These are phyloP conservation scores for Phyllotreta striolata DNA, from an alignment of 2,888 invertebrate species.

Conservation along the genomic window DNA sequence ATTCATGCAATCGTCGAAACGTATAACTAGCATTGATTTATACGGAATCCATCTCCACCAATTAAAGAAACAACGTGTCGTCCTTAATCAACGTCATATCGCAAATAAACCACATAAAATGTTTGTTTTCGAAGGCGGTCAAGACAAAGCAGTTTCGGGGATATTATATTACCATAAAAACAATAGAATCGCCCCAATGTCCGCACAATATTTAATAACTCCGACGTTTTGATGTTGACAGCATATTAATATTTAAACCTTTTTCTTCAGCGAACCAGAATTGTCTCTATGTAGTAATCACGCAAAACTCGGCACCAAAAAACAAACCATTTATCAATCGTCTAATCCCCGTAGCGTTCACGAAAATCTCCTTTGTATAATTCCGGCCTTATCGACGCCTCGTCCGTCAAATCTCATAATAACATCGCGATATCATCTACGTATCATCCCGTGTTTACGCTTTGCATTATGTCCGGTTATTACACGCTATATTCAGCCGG, in stretches of 20 bases:
- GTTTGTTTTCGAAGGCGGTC: conserved; percentile 48
- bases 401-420: conserved; percentile 44
- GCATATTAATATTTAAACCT: conserved; percentile 33
- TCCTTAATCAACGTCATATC: conserved; percentile 55
- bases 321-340: conserved; percentile 8
- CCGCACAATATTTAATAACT: conserved; percentile 49
- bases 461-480: conserved; percentile 39
- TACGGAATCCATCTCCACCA: conserved; percentile 47
- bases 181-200: conserved; percentile 51
- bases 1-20: conserved; percentile 37
- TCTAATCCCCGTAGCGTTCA: conserved; percentile 12
- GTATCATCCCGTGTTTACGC: conserved; percentile 40
- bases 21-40: conserved; percentile 52
- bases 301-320: too few relatives aligned
- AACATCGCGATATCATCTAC: conserved; percentile 40
- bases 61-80: conserved; percentile 52
- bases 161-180: conserved; percentile 54
- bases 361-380: conserved; percentile 29
- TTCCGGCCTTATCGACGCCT: conserved; percentile 38
- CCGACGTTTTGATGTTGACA: conserved; percentile 25
- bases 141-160: conserved; percentile 43
- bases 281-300: background rate
- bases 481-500: conserved; percentile 39
- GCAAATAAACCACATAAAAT: conserved; percentile 53
- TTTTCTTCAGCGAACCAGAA: background rate